Conservation (phyloP, 2,113 vertebrate species). For the Podocnemis expansa region DNA sequence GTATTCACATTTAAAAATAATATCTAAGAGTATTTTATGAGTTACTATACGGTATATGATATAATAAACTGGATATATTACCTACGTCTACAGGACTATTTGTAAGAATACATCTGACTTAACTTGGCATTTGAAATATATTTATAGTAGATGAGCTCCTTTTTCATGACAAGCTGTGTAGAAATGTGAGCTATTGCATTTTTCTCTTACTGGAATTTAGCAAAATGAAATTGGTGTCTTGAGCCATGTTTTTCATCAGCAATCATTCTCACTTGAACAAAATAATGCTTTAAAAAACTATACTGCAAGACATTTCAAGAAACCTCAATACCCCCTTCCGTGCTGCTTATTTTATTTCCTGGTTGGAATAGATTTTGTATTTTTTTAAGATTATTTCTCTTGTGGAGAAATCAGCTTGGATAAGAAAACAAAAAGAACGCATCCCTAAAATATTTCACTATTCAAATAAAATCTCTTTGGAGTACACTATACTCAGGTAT, state of each 20-base stretch:
- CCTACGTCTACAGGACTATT: slow-evolving; percentile 17
- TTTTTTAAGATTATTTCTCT: neutral
- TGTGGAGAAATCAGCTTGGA: slow-evolving; percentile 2
- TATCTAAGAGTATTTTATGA: neutral
- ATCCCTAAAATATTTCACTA: neutral
- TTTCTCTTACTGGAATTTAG: slow-evolving; percentile 40
- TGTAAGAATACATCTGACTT: slow-evolving; percentile 20
- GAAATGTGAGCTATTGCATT: slow-evolving; percentile 36
- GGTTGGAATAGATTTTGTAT: neutral
- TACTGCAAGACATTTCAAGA: neutral
- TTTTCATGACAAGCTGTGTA: slow-evolving; percentile 7
- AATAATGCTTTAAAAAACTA: slow-evolving; percentile 30
- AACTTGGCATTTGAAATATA: slow-evolving; percentile 43
- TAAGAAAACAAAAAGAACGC: neutral
- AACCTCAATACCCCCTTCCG: neutral
- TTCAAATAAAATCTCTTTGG: neutral
- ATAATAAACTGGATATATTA: slow-evolving; percentile 8
- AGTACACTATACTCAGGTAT: neutral
- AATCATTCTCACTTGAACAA: slow-evolving; percentile 33
- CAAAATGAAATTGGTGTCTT: slow-evolving; percentile 54
- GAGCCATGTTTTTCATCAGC: slow-evolving; percentile 35
- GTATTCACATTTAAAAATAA: slow-evolving; percentile 2
- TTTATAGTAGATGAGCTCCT: slow-evolving; percentile 25
- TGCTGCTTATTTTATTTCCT: neutral
- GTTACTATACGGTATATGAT: neutral